Evolutionary conservation across 1,140 invertebrate species (phyloP), one percentile per base, ranked within the genome.

Genomic region (Drosophila rufa): DNA sequence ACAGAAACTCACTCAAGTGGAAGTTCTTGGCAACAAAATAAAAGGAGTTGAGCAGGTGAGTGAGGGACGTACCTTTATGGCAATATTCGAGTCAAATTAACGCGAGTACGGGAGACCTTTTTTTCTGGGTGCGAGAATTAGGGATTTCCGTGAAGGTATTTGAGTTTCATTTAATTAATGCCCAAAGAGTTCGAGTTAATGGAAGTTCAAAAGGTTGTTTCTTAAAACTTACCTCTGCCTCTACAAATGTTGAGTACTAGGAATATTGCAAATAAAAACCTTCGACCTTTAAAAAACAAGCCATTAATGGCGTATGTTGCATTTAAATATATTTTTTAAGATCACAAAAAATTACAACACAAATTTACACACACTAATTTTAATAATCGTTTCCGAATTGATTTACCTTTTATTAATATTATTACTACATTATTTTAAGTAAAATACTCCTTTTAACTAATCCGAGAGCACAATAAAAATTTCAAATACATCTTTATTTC

Each of bases 1-100:
- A 38, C 47, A 62, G 40, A 85, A 85, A 85, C 51, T 78, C 75
- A 85, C 47, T 70, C 60, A 50, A 85, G 77, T 85, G 78, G 82
- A 80, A 70, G 60, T 66, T 69, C 42, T 64, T 22, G 64, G 70
- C 17, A 51, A 38, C 53, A 38, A 42, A 73, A 46, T 53, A 57
- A 65, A 71, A 65, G 46, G 65, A 60, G 77, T 78, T 59, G 68
- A 43, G 9, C 77, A 84, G 82, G 82, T 84, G 62, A 77, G 62
- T 17, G 14, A 17, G 9, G 22, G 19, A 42, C 7, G 4, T 4
- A 36, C 64, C 40, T 25, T 62, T 46, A 67, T 62, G 9, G 30
- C 22, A 36, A 62, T 25, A 17, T 43, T 17, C 30, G 33, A 45
- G 17, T 59, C 46, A 80, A 76, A 73, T 66, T 66, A 40, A 33